Evolutionary conservation across 2,797 vertebrate species (phyloP).

Genomic region (Sphaeramia orbicularis): DNA sequence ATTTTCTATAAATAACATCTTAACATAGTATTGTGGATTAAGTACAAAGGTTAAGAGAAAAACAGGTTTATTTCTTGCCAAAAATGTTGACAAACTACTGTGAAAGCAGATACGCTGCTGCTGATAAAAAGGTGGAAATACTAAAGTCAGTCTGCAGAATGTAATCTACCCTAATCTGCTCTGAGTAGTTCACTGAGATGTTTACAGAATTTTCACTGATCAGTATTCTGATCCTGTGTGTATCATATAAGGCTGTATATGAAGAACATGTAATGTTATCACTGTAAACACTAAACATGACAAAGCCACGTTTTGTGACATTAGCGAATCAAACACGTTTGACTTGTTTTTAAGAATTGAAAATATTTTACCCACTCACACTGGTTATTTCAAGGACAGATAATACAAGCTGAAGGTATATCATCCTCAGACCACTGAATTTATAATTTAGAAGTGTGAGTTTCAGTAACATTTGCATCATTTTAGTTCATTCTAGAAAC

Average conservation of each 20-base stretch:
- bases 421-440: too few species aligned
- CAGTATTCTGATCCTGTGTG: background rate
- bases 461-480: too few species aligned
- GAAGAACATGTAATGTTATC: too few species aligned
- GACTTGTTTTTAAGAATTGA: background rate
- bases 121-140: background rate
- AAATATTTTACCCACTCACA: background rate
- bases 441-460: too few species aligned
- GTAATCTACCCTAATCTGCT: constrained; percentile 43
- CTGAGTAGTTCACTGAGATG: constrained; percentile 34
- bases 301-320: background rate
- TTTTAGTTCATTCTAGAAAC: too few species aligned
- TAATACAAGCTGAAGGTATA: background rate
- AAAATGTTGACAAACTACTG: background rate
- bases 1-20: background rate
- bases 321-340: background rate
- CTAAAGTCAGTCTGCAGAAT: background rate
- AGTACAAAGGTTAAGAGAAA: too few species aligned
- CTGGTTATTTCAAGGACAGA: background rate
- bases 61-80: too few species aligned
- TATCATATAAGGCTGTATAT: background rate
- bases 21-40: background rate
- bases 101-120: constrained; percentile 13
- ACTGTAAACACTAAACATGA: too few species aligned
- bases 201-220: background rate